Conservation (phyloP, 2,797 vertebrate genomes). For the Eulemur albifrons region DNA sequence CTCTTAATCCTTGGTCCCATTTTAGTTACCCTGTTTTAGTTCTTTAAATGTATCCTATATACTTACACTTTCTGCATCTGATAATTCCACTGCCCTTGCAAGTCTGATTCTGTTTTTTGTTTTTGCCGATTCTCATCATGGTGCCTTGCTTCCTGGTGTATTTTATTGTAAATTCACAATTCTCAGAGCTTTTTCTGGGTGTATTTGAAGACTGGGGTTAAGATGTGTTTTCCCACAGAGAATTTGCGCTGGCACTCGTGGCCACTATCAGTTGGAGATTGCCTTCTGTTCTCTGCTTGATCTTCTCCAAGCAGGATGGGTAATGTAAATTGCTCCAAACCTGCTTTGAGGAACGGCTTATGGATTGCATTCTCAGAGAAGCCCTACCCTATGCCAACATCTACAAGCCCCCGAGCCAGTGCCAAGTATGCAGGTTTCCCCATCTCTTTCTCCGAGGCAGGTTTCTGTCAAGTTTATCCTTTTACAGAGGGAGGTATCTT, state of each 20-base stretch:
- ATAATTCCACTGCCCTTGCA: neutral
- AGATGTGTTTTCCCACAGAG: no score
- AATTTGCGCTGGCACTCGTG: neutral
- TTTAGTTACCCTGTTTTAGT: neutral
- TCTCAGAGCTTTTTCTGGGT: neutral
- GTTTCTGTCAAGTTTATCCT: neutral
- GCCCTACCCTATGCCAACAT: neutral
- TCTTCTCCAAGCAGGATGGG: neutral
- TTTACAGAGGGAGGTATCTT: neutral
- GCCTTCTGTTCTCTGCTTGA: neutral
- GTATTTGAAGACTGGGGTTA: neutral
- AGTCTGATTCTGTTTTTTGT: neutral
- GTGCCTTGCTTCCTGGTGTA: rapidly evolving
- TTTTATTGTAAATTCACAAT: rapidly evolving
- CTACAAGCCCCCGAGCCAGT: neutral
- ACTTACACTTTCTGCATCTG: rapidly evolving
- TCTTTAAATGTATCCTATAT: neutral
- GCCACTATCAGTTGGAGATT: neutral
- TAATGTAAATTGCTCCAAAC: rapidly evolving
- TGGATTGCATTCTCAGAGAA: neutral
- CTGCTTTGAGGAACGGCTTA: neutral
- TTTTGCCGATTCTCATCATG: neutral
- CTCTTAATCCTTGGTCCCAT: neutral
- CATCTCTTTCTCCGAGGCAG: neutral
- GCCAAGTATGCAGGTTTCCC: neutral